phyloP scores from a whole-genome alignment of 2,888 invertebrate genomes.

The Orthonychiurus folsomi region DNA sequence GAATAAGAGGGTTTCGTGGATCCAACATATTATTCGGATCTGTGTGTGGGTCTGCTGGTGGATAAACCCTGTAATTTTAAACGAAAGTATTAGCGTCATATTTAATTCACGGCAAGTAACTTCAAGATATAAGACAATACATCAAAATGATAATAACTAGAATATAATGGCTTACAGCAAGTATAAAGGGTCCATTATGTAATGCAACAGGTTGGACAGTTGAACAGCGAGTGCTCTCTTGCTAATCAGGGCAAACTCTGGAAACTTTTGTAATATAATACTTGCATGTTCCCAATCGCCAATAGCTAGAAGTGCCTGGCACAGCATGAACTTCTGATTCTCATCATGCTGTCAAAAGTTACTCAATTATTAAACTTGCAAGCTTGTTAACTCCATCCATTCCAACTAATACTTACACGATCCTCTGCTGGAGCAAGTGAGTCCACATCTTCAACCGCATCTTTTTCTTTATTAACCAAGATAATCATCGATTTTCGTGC shows the following conservation, averaged over 20 bases:
- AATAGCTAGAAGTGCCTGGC: conserved; percentile 75
- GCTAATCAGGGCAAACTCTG: conserved; percentile 67
- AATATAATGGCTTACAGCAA: conserved; percentile 42
- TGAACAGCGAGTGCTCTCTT: conserved; percentile 59
- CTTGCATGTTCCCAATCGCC: conserved; percentile 86
- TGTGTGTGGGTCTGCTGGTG: too few relatives aligned
- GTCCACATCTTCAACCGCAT: conserved; percentile 44
- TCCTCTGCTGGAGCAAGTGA: conserved; percentile 12
- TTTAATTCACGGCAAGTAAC: neutral
- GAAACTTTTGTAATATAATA: conserved; percentile 68
- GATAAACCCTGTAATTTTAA: neutral
- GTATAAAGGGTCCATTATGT: conserved; percentile 78
- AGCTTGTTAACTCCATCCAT: conserved; percentile 21
- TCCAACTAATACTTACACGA: conserved; percentile 14
- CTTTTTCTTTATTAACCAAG: conserved; percentile 44
- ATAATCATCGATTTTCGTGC: conserved; percentile 64
- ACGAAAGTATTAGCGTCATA: neutral
- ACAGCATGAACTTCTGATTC: conserved; percentile 90
- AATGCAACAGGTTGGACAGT: conserved; percentile 69
- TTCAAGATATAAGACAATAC: too few relatives aligned
- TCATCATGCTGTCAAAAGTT: conserved; percentile 48
- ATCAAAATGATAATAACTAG: neutral
- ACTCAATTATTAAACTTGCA: too few relatives aligned
- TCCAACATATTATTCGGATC: too few relatives aligned
- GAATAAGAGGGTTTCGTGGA: too few relatives aligned